phyloP scores from a whole-genome alignment of 2,888 invertebrate species.

The Chelonus formosanus region DNA sequence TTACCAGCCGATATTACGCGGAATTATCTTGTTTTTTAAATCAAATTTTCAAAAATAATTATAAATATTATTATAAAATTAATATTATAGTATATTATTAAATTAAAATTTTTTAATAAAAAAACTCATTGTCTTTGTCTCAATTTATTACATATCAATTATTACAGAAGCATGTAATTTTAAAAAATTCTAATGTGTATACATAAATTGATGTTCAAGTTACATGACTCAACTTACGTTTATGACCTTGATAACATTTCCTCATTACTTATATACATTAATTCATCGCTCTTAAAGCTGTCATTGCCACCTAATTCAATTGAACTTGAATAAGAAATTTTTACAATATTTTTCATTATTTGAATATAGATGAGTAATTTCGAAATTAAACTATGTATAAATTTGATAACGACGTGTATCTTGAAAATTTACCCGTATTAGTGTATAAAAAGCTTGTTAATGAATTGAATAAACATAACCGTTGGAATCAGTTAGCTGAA shows the following conservation, averaged over 20 bases:
- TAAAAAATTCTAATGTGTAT: too few species aligned
- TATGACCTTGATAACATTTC: conserved; percentile 25
- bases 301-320: neutral
- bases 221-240: conserved; percentile 3
- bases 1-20: conserved; percentile 15
- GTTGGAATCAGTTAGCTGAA: conserved; percentile 49
- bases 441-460: conserved; percentile 48
- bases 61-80: too few species aligned
- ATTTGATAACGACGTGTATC: conserved; percentile 44
- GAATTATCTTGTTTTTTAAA: too few species aligned
- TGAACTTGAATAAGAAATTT: neutral
- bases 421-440: conserved; percentile 46
- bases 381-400: conserved; percentile 41
- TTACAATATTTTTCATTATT: too few species aligned
- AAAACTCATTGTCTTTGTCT: neutral
- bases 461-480: conserved; percentile 45
- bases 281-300: neutral
- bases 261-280: conserved; percentile 8
- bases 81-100: too few species aligned
- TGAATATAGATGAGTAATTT: too few species aligned
- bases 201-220: too few species aligned
- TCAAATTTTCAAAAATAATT: too few species aligned
- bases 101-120: neutral
- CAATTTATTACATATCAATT: neutral
- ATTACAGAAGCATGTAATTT: neutral